Conservation (phyloP, 1,140 invertebrate genomes). For the Drosophila busckii region DNA sequence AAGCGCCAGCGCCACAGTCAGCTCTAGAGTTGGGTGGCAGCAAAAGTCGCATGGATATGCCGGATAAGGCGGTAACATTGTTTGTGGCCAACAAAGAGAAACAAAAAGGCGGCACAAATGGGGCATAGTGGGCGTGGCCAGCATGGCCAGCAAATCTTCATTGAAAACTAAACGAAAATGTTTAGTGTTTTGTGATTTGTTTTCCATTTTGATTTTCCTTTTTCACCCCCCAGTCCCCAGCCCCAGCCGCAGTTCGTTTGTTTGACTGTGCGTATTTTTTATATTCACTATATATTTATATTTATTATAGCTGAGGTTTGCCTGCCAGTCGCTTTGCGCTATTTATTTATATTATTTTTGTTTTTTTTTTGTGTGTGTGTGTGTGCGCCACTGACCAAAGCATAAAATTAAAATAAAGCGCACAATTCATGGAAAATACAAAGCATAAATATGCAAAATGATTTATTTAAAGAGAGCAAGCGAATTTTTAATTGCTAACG, state of each 20-base stretch:
- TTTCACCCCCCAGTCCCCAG: conserved; percentile 7
- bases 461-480: conserved; percentile 39
- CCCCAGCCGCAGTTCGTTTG: too few species aligned
- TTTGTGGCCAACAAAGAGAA: too few species aligned
- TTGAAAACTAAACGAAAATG: conserved; percentile 75
- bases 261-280: conserved; percentile 10
- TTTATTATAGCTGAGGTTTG: conserved; percentile 52
- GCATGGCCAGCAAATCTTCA: conserved; percentile 57
- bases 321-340: not conserved
- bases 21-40: conserved; percentile 4
- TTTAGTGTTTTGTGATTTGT: conserved; percentile 66
- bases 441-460: too few species aligned
- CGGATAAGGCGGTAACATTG: conserved; percentile 55
- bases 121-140: conserved; percentile 17
- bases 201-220: conserved; percentile 23
- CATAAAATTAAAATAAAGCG: too few species aligned
- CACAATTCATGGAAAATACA: too few species aligned
- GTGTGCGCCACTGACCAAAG: too few species aligned
- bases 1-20: not conserved
- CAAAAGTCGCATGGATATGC: conserved; percentile 57
- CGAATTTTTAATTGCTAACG: too few species aligned
- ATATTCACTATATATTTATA: conserved; percentile 59
- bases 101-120: not conserved
- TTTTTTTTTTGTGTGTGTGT: conserved; percentile 13
- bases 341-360: conserved; percentile 30